Conservation (phyloP, 2,113 vertebrate genomes). For the Ictidomys tridecemlineatus region DNA sequence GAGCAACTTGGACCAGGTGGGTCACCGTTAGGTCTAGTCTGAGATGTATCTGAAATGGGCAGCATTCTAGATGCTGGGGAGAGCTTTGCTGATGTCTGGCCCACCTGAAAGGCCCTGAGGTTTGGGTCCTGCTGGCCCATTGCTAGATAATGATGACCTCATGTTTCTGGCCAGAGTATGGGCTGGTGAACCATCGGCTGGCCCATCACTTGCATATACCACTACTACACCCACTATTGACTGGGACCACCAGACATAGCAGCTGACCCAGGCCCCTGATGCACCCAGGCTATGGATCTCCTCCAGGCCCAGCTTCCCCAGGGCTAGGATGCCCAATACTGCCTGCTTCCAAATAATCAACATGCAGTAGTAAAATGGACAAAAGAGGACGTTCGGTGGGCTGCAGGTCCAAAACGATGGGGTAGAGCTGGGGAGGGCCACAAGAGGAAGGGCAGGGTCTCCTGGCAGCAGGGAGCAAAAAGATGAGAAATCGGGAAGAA, state of each 20-base stretch:
- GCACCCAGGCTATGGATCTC: not conserved
- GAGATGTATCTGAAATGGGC: not conserved
- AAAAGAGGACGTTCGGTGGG: not conserved
- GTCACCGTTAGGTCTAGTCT: not conserved
- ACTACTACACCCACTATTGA: not conserved
- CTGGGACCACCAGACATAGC: not conserved
- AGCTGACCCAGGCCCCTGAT: not conserved
- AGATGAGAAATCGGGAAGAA: not conserved
- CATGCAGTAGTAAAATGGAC: not conserved
- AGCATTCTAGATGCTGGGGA: not conserved
- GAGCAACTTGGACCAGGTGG: not conserved
- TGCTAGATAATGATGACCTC: not conserved
- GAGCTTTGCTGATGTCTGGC: not conserved
- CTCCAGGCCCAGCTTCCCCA: not conserved
- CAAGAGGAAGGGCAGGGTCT: not conserved
- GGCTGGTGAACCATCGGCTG: not conserved
- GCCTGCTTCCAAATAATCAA: not conserved
- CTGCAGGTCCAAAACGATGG: not conserved
- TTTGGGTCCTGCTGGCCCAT: not conserved
- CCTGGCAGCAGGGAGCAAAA: not conserved
- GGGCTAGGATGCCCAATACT: not conserved
- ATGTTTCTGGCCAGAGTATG: not conserved
- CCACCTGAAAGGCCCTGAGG: not conserved
- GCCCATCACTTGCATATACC: not conserved
- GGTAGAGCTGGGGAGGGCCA: not conserved